A percentile compares a stretch with the other conserved stretches of the same genome.
Evolutionary conservation across 2,797 vertebrate species (phyloP).

Genomic region (Neoniphon sammara): DNA sequence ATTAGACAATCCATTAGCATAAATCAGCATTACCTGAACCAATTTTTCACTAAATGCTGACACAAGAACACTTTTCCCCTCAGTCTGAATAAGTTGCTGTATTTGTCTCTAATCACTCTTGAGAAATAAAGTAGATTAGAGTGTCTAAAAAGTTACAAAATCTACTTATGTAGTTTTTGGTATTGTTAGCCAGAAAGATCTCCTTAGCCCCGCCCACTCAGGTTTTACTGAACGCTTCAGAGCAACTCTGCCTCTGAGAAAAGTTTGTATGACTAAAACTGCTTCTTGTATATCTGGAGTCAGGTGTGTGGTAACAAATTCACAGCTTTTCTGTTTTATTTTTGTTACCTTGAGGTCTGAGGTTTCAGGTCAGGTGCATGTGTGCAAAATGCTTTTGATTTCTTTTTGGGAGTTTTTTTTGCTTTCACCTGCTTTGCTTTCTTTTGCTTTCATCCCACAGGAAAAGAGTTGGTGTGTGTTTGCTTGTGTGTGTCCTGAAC

Average conservation of each 20-base stretch:
- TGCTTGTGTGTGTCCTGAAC: not conserved
- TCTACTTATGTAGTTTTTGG: too few relatives aligned
- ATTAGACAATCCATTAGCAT: too few relatives aligned
- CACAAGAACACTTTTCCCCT: too few relatives aligned
- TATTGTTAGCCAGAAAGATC: too few relatives aligned
- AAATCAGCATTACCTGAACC: conserved; percentile 6
- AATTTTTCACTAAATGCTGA: not conserved
- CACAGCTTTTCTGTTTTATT: not conserved
- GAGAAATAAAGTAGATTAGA: too few relatives aligned
- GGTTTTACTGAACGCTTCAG: too few relatives aligned
- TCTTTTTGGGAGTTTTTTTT: not conserved
- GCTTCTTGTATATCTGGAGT: conserved; percentile 18
- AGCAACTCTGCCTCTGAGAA: too few relatives aligned
- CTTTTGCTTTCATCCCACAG: conserved; percentile 18
- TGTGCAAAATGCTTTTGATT: not conserved
- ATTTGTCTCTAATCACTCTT: too few relatives aligned
- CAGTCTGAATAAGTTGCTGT: too few relatives aligned
- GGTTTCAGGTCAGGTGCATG: conserved; percentile 3
- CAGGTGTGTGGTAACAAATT: conserved; percentile 9
- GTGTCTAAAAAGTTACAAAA: too few relatives aligned
- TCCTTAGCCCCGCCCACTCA: too few relatives aligned
- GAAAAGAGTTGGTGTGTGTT: not conserved
- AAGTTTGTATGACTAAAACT: too few relatives aligned
- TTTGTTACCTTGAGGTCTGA: conserved; percentile 2
- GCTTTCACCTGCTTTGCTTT: conserved; percentile 13